Base-by-base conservation (phyloP, 2,797 vertebrate species). In the Merluccius polli region DNA sequence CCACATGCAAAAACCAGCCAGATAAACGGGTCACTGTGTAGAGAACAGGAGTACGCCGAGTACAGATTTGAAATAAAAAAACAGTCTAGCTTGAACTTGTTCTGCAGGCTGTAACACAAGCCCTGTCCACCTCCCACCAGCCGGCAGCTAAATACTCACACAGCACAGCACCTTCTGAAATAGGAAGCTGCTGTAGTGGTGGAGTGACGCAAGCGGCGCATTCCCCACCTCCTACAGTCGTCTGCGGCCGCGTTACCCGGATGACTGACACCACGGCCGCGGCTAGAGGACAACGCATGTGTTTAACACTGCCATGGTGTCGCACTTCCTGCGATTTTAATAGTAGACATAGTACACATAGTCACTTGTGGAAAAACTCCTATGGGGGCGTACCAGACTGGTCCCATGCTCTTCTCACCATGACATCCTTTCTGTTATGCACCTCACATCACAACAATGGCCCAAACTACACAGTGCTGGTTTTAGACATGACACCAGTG, bases 71-170 rank as follows among this genome's bases (percentile, higher is more conserved):
- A 29, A 52, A 76, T 35, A 35, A n/a, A 30, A 63, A 30, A 63
- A 52, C 29, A 11, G 30, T 70, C 79, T 41, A 63, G 73, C 27
- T 63, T 68, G n/a, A 84, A 80, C 85, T 0, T 11, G 81, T 76
- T 83, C 44, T 38, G 29, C 30, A 38, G 78, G 77, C 75, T 74
- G 59, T 77, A 16, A 27, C 10, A 21, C 36, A 18, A 12, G n/a
- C 65, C 41, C 74, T 38, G 70, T 24, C 73, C 36, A 44, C 38
- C 11, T 67, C 33, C 30, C 8, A 79, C n/a, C 75, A 27, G 31
- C 59, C 15, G 69, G 6, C n/a, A 27, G 71, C 52, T 72, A 35
- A 5, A 48, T 70, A 29, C 48, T 68, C 73, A 63, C 72, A 74
- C 38, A 16, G 36, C 72, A 74, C 38, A 16, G 36, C 65, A 68